Evolutionary conservation across 1,140 invertebrate genomes (phyloP).

Genomic region (Apis laboriosa): DNA sequence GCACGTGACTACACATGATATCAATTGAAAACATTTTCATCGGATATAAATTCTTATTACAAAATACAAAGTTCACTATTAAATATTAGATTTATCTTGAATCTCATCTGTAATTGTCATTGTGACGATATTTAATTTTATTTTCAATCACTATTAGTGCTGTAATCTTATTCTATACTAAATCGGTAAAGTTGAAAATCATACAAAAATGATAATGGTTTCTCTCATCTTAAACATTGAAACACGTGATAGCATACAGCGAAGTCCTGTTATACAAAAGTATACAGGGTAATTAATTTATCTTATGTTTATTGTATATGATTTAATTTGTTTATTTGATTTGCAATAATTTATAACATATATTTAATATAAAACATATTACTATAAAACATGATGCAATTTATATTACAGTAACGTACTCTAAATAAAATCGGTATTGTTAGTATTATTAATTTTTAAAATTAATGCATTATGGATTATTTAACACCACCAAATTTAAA

Average conservation of each 20-base stretch:
- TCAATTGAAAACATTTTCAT: too few species aligned
- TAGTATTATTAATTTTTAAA: not conserved
- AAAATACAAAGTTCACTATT: too few species aligned
- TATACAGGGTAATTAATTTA: not conserved
- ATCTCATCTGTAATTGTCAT: not conserved
- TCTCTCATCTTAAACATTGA: too few species aligned
- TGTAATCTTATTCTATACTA: not conserved
- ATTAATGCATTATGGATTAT: slow-evolving; percentile 19
- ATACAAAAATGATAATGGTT: not conserved
- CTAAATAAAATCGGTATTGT: not conserved
- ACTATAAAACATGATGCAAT: not conserved
- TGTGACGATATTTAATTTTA: not conserved
- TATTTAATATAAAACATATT: not conserved
- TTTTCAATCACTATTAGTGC: not conserved
- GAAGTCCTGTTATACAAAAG: not conserved
- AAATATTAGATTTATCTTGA: too few species aligned
- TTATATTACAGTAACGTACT: not conserved
- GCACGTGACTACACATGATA: too few species aligned
- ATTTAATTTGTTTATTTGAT: not conserved
- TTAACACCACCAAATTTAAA: slow-evolving; percentile 66
- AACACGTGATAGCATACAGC: not conserved
- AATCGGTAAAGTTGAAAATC: not conserved
- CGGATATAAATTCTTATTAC: too few species aligned
- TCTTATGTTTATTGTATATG: not conserved
- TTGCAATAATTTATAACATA: not conserved